Conservation (phyloP, 1,140 invertebrate species). For the Tetramorium alpestre region DNA sequence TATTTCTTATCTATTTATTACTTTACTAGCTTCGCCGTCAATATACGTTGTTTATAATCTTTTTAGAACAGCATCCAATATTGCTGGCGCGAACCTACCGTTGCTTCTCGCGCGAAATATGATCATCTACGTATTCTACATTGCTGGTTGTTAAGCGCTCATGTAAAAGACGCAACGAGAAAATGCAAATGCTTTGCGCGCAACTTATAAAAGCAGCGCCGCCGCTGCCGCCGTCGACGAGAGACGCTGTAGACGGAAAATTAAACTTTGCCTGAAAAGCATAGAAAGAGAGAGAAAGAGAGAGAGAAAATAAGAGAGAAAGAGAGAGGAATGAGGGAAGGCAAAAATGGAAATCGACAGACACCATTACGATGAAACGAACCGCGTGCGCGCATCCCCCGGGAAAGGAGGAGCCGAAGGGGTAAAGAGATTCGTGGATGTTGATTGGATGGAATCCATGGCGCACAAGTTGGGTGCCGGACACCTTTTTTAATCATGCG, state of each 20-base stretch:
- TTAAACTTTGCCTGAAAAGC: slow-evolving; percentile 54
- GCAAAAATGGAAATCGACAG: slow-evolving; percentile 52
- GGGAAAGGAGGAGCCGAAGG: not conserved
- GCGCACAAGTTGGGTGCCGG: slow-evolving; percentile 13
- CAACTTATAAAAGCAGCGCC: slow-evolving; percentile 40
- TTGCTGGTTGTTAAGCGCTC: slow-evolving; percentile 29
- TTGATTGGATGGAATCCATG: slow-evolving; percentile 62
- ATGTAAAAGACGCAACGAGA: slow-evolving; percentile 43
- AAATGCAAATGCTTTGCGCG: slow-evolving; percentile 52
- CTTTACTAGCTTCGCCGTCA: not conserved
- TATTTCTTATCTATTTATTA: not conserved
- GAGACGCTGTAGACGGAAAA: slow-evolving; percentile 48
- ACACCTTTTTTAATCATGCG: slow-evolving; percentile 66
- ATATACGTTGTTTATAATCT: not conserved
- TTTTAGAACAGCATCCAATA: not conserved
- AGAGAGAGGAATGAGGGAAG: not conserved
- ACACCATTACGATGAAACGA: slow-evolving; percentile 35
- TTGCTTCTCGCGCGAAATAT: slow-evolving; percentile 10
- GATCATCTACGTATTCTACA: slow-evolving; percentile 32
- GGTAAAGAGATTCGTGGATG: slow-evolving; percentile 54
- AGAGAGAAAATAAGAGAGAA: not conserved
- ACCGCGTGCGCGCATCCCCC: slow-evolving; percentile 30
- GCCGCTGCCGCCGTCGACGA: not conserved
- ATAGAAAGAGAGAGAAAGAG: too few species aligned
- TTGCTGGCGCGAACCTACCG: not conserved